Evolutionary conservation across 2,888 invertebrate genomes (phyloP), one percentile per base, ranked within the genome.

Genomic region (Diplolepis rosae): DNA sequence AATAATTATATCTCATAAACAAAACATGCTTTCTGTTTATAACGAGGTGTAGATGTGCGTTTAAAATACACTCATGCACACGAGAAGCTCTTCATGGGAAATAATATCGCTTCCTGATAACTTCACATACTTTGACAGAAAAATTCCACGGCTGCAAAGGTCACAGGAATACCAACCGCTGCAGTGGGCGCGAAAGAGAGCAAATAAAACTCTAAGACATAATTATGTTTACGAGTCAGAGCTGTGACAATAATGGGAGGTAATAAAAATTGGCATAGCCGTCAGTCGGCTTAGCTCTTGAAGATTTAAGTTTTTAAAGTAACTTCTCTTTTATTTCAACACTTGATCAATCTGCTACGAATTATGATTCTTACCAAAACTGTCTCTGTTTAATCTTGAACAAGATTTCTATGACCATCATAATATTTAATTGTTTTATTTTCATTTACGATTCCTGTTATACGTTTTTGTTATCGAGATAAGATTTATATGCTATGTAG

Each of bases 191-290:
- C 70, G 66, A n/a, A 69, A 75, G 68, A 68, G 66, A 73, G 54
- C 35, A 50, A 71, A 74, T 69, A 71, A 67, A 51, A 32, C 22
- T 56, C 67, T 66, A 48, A 61, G 69, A 73, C 73, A 75, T 83
- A 85, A 85, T 85, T 85, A 83, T 80, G 77, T 85, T 85, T 84
- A 83, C 80, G 84, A 84, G 81, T 76, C 72, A 75, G 72, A 74
- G 76, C 75, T 75, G 82, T 77, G 81, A 83, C 83, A 83, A 81
- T 83, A 83, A 85, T 78, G 76, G 77, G 75, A 70, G 78, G 69
- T 50, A 61, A 69, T 76, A 72, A 77, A 76, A 77, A 77, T 79
- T 72, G 74, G 73, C 52, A 71, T 69, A 35, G 35, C 45, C 52
- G 56, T 56, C 24, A 48, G 61, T 39, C 66, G 32, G 24, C 28